Base-by-base conservation (phyloP, 64 coral and sea anemone genomes). In the Stylophora pistillata region DNA sequence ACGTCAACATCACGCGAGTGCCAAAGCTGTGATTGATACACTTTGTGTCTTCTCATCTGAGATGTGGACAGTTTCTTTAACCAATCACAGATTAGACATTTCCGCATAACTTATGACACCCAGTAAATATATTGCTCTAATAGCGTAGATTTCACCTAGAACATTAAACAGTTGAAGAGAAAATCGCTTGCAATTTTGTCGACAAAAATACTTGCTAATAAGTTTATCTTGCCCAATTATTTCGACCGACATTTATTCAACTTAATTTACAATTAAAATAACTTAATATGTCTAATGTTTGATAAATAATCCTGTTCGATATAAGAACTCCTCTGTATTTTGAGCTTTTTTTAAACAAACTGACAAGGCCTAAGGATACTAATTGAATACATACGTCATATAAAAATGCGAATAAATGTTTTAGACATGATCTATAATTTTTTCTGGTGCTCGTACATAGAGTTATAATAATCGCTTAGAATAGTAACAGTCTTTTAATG, bases 251-350 rank as follows among this genome's bases (percentile, higher is more conserved):
- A n/a, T 70, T 15, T 11, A 12, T 27, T 15, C 53, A 53, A 68
- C 59, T 59, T 64, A 53, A 53, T 68, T 84, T 53, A 69, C 34
- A 84, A 68, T 69, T 69, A 34, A 84, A 69, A 84, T 84, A 70
- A 84, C 34, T 69, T 70, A 84, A 16, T 16, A 62, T 9, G 21
- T 55, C 33, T 84, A 53, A 16, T 70, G 23, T 27, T 53, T 9
- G 66, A 84, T 84, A 84, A 84, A 84, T 84, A 84, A 37, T 53
- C 33, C 69, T 69, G 53, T 25, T 70, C 33, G 4, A n/a, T 69
- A 84, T 84, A 53, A 84, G 58, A 84, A 15, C 53, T 52, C 64
- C n/a, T 29, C 75, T 7, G 64, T 68, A 68, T 68, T 12, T 68
- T 68, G 64, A 68, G 23, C 12, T 10, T 68, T 9, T 11, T 18